These are phyloP conservation scores for Elymnias hypermnestra DNA, from an alignment of 1,140 invertebrate species.

Conservation along the genomic window DNA sequence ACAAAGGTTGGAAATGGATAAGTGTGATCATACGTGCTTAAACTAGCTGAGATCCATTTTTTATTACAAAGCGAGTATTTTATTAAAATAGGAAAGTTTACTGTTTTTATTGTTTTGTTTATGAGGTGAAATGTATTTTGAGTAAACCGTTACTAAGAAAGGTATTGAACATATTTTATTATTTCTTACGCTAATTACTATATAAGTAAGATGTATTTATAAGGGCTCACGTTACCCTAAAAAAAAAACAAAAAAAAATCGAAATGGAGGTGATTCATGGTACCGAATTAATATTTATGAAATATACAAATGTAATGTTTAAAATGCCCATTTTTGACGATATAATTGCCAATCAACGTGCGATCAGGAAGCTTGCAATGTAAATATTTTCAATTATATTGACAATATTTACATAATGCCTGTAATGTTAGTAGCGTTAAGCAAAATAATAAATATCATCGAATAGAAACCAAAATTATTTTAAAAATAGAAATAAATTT, in stretches of 20 bases:
- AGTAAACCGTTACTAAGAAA: no score
- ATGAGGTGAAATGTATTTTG: no score
- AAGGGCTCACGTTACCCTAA: conserved; percentile 5
- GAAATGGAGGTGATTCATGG: conserved; percentile 63
- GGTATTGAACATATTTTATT: no score
- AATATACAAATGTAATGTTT: conserved; percentile 26
- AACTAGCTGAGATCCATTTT: no score
- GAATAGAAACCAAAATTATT: conserved; percentile 6
- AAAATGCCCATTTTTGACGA: conserved; percentile 70
- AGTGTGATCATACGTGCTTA: no score
- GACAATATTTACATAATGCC: conserved; percentile 38
- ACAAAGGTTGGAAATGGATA: no score
- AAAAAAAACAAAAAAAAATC: conserved; percentile 23
- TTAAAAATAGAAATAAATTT: not conserved
- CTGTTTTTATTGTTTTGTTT: no score
- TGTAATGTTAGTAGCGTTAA: conserved; percentile 34
- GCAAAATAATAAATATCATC: conserved; percentile 13
- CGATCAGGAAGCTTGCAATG: conserved; percentile 34
- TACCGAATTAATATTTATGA: conserved; percentile 19
- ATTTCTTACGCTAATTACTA: no score
- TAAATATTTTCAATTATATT: conserved; percentile 40
- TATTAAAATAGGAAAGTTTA: no score
- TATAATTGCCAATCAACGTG: conserved; percentile 30
- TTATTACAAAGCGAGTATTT: no score
- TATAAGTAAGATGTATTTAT: not conserved